Percentiles rank a stretch among this genome's conserved stretches.
phyloP scores from a whole-genome alignment of 92 coral and sea anemone genomes.

The Porites divaricata region DNA sequence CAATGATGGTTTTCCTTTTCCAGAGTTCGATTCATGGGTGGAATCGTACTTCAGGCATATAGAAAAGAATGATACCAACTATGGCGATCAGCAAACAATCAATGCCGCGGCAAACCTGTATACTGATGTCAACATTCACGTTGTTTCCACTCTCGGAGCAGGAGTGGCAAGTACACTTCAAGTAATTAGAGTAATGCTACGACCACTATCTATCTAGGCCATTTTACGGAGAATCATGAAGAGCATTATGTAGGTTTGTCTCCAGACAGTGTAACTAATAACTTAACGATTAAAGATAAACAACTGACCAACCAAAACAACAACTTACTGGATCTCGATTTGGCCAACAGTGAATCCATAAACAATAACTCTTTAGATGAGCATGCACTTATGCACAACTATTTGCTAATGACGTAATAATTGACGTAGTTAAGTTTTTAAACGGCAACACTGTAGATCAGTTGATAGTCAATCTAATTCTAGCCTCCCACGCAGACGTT shows the following conservation, averaged over 20 bases:
- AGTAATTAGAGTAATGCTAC: background rate
- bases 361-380: too few species aligned
- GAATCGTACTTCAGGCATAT: constrained; percentile 6
- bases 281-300: too few species aligned
- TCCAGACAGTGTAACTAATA: background rate
- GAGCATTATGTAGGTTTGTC: constrained; percentile 53
- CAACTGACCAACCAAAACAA: too few species aligned
- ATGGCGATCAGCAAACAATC: constrained; percentile 7
- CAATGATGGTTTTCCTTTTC: background rate
- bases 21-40: constrained; percentile 21
- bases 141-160: constrained; percentile 33
- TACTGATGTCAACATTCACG: constrained; percentile 31
- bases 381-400: too few species aligned
- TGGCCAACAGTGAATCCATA: too few species aligned
- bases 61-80: background rate
- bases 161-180: constrained; percentile 34
- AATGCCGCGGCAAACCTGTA: constrained; percentile 53
- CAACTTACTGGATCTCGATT: too few species aligned
- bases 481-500: too few species aligned
- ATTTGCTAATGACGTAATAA: constrained; percentile 3
- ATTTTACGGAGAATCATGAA: constrained; percentile 54
- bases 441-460: too few species aligned
- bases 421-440: background rate
- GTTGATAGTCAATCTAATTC: background rate
- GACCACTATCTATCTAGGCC: constrained; percentile 38